phyloP scores from a whole-genome alignment of 2,888 invertebrate species.

The Siphlonurus alternatus region DNA sequence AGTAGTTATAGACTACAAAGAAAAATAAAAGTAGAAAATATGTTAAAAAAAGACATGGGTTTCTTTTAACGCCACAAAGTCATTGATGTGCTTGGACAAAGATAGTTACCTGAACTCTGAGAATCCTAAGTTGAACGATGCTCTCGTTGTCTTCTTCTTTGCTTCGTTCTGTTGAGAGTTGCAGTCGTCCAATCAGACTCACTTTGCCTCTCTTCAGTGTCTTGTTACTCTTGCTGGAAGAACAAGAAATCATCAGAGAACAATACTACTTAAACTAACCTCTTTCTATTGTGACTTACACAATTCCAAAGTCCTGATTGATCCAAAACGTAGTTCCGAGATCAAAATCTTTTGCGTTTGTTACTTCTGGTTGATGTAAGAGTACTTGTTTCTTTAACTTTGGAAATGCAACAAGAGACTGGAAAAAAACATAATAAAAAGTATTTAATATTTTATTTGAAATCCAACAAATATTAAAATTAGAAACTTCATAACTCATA shows the following conservation, averaged over 20 bases:
- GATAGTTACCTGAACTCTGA: slow-evolving; percentile 57
- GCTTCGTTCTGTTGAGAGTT: slow-evolving; percentile 85
- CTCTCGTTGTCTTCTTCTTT: slow-evolving; percentile 97
- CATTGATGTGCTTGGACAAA: too few relatives aligned
- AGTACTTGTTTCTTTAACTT: slow-evolving; percentile 89
- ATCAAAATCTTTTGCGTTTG: slow-evolving; percentile 81
- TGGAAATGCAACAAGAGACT: slow-evolving; percentile 89
- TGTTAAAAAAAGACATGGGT: too few relatives aligned
- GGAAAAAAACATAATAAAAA: slow-evolving; percentile 18
- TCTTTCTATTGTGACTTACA: slow-evolving; percentile 36
- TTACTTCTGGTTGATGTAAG: slow-evolving; percentile 60
- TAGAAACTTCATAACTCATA: not conserved
- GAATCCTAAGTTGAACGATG: slow-evolving; percentile 88
- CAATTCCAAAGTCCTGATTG: slow-evolving; percentile 86
- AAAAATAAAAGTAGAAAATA: too few relatives aligned
- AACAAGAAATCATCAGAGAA: not conserved
- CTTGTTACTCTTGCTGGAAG: slow-evolving; percentile 76
- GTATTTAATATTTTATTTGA: not conserved
- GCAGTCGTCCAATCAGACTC: slow-evolving; percentile 89
- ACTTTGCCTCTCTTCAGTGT: slow-evolving; percentile 88
- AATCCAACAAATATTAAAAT: not conserved
- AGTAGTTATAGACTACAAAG: too few relatives aligned
- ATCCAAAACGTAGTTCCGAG: slow-evolving; percentile 91
- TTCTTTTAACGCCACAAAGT: too few relatives aligned
- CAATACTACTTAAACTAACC: not conserved